phyloP scores from a whole-genome alignment of 2,113 vertebrate species.

The Proterorhinus semilunaris region DNA sequence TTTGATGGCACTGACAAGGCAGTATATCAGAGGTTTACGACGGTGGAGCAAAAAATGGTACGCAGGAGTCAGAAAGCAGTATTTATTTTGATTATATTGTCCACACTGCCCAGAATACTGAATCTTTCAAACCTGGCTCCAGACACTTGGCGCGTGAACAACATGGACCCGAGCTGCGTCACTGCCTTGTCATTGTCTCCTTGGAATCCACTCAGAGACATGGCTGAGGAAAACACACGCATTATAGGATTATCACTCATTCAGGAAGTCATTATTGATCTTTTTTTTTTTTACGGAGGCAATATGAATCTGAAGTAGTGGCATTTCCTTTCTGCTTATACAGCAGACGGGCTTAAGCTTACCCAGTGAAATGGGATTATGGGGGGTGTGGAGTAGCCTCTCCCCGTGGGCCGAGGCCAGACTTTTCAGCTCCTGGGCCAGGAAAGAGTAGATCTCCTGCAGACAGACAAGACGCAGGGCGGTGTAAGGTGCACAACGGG shows the following conservation, averaged over 20 bases:
- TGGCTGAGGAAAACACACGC: constrained; percentile 70
- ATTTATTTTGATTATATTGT: background rate
- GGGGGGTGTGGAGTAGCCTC: constrained; percentile 87
- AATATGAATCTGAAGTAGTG: background rate
- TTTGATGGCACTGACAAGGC: background rate
- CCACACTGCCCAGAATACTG: background rate
- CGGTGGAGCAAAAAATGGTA: background rate
- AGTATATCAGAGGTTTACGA: background rate
- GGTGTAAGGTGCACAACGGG: constrained; percentile 11
- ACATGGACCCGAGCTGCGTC: constrained; percentile 95
- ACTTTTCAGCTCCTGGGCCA: constrained; percentile 86
- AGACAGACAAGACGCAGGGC: constrained; percentile 41
- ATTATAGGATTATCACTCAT: no score
- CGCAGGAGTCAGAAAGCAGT: background rate
- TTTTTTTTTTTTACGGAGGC: no score
- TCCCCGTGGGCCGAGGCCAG: constrained; percentile 85
- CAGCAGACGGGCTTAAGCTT: constrained; percentile 35
- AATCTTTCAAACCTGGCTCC: constrained; percentile 86
- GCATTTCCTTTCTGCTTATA: background rate
- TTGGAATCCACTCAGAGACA: constrained; percentile 86
- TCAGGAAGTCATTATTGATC: no score
- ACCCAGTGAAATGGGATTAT: constrained; percentile 97
- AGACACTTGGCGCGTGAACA: constrained; percentile 97
- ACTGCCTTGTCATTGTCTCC: constrained; percentile 73
- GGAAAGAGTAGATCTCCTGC: constrained; percentile 90